Evolutionary conservation across 2,113 vertebrate genomes (phyloP).

Genomic region (Mormoops blainvillei): DNA sequence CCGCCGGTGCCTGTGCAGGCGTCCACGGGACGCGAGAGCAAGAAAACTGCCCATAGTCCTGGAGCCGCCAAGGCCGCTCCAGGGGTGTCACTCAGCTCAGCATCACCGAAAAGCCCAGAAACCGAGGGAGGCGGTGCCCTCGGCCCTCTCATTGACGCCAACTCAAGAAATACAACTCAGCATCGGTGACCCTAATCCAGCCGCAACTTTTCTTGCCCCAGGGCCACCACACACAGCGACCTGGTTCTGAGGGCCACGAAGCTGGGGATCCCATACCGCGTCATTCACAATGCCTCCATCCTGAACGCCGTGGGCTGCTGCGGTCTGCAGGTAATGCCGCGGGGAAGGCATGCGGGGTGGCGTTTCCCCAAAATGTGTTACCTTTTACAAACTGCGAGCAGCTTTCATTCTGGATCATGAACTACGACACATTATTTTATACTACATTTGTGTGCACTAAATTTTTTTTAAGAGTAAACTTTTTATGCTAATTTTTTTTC

Average conservation of each 20-base stretch:
- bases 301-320: constrained; percentile 96
- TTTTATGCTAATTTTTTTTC: neutral
- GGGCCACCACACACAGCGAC: constrained; percentile 97
- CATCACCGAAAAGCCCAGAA: neutral
- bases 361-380: neutral
- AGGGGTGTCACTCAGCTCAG: neutral
- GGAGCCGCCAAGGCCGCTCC: constrained; percentile 6
- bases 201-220: constrained; percentile 72
- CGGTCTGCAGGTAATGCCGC: constrained; percentile 90
- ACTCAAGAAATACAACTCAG: neutral
- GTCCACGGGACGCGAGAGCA: constrained; percentile 40
- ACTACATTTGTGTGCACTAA: neutral
- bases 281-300: constrained; percentile 97
- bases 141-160: neutral
- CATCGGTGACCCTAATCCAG: neutral
- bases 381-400: neutral
- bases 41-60: constrained; percentile 31
- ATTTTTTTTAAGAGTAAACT: neutral
- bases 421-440: neutral
- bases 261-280: constrained; percentile 88
- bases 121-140: neutral
- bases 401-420: constrained; percentile 20
- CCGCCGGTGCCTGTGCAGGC: neutral
- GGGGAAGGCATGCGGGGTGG: fast-evolving
- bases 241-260: constrained; percentile 92